A percentile compares a stretch with the other conserved stretches of the same genome.
These are phyloP conservation scores for Brachypodius melanocephalos DNA, from an alignment of 2,113 vertebrate species.

Conservation along the genomic window DNA sequence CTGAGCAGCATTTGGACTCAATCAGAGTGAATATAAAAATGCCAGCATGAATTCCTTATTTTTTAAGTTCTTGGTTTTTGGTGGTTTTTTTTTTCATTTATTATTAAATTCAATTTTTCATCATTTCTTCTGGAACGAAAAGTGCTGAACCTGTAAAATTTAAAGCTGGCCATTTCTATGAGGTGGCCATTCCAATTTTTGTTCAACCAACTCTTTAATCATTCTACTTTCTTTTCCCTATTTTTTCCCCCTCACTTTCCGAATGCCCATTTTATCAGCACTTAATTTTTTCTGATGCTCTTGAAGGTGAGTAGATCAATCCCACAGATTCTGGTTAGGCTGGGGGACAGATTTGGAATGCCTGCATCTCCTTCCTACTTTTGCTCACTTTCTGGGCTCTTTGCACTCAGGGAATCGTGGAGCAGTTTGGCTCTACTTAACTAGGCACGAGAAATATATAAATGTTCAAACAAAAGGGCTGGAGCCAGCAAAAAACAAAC, in stretches of 20 bases:
- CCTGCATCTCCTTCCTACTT: background rate
- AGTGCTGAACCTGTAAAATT: background rate
- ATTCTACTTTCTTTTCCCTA: background rate
- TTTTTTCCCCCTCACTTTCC: background rate
- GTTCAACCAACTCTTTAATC: background rate
- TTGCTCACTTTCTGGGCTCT: background rate
- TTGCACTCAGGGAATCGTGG: background rate
- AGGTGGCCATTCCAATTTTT: background rate
- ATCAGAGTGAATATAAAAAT: background rate
- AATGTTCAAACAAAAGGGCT: background rate
- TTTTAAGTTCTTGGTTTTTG: no score
- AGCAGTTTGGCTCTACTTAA: background rate
- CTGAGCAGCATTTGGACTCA: background rate
- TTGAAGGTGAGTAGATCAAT: background rate
- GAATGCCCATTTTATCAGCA: background rate
- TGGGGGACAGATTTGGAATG: background rate
- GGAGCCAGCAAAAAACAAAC: constrained; percentile 22
- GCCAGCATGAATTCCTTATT: background rate
- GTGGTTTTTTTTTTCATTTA: fast-evolving
- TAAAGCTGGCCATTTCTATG: background rate
- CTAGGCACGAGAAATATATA: background rate
- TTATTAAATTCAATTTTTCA: background rate
- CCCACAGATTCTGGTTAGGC: background rate
- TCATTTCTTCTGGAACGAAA: background rate
- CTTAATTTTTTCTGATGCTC: background rate